These are phyloP conservation scores for Cairina moschata DNA, from an alignment of 2,113 vertebrate species.

Conservation along the genomic window DNA sequence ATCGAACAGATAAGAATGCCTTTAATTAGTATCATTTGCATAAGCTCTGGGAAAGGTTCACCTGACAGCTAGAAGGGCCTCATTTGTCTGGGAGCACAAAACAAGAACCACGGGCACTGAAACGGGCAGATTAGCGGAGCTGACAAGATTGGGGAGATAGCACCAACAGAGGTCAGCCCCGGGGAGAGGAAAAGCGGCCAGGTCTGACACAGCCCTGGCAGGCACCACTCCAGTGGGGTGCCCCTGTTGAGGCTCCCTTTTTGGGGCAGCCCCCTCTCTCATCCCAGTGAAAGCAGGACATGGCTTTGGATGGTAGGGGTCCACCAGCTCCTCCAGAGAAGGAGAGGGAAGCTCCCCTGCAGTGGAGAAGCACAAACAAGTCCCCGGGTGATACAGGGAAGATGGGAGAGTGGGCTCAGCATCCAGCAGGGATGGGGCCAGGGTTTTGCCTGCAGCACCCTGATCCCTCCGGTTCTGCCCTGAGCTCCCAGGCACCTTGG, in stretches of 20 bases:
- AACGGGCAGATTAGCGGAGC: neutral
- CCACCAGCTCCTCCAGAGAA: neutral
- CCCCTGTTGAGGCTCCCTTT: neutral
- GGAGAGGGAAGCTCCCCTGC: neutral
- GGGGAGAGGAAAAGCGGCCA: neutral
- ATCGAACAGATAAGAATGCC: slow-evolving; percentile 63
- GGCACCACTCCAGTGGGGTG: neutral
- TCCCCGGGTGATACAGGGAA: accelerated
- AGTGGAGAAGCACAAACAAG: neutral
- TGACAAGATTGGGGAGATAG: neutral
- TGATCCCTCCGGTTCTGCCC: neutral
- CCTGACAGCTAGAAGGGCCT: slow-evolving; percentile 53
- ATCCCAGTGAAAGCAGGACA: neutral
- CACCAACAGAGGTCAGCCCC: neutral
- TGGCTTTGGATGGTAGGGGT: too few species aligned
- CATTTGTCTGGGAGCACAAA: slow-evolving; percentile 18
- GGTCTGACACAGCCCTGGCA: neutral
- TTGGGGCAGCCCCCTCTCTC: neutral
- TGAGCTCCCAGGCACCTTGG: neutral
- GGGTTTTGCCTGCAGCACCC: neutral
- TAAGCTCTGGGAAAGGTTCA: slow-evolving; percentile 66
- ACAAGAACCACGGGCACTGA: neutral
- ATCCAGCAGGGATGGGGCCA: neutral
- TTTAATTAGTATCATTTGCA: slow-evolving; percentile 71
- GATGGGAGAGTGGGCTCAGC: accelerated